phyloP scores from a whole-genome alignment of 2,113 vertebrate genomes.

The mouse (Mus musculus) region GRCm39 chr3:33358501-33359000 shows the following conservation, averaged over 20 bases:
- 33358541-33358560: not conserved
- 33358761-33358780: not conserved
- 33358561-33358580: not conserved
- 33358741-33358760: not conserved
- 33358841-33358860: conserved; percentile 4
- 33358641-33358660: not conserved
- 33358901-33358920: not conserved
- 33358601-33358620: not conserved
- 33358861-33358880: not conserved
- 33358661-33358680: not conserved
- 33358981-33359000: not conserved
- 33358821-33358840: not conserved
- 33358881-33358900: not conserved
- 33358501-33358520: conserved; percentile 26
- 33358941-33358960: not conserved
- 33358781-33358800: not conserved
- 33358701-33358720: not conserved
- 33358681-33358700: not conserved
- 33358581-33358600: conserved; percentile 7
- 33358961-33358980: not conserved
- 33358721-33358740: not conserved
- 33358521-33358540: not conserved
- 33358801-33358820: not conserved
- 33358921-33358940: not conserved
- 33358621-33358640: not conserved